Conservation (phyloP, 1,140 invertebrate genomes). For the Cotesia vestalis region DNA sequence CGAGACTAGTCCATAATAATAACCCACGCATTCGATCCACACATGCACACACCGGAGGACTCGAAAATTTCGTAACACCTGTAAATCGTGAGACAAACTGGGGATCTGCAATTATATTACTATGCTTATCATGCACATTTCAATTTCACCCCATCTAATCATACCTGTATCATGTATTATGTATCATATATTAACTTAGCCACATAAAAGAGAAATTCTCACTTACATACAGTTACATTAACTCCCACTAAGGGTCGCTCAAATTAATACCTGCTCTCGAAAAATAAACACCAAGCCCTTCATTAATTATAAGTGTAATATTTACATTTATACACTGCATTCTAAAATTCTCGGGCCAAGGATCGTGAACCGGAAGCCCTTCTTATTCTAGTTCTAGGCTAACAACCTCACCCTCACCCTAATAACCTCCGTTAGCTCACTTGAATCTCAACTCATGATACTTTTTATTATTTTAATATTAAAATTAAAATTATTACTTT, state of each 20-base stretch:
- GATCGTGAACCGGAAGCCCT: conserved; percentile 65
- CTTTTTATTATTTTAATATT: too few relatives aligned
- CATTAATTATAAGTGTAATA: neutral
- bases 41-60: neutral
- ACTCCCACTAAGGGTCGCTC: neutral
- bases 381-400: conserved; percentile 54
- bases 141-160: too few relatives aligned
- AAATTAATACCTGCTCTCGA: too few relatives aligned
- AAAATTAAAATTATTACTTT: too few relatives aligned
- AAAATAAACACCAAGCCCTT: neutral
- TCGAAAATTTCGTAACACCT: conserved; percentile 14
- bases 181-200: neutral
- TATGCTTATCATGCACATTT: too few relatives aligned
- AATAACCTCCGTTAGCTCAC: conserved; percentile 50
- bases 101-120: neutral
- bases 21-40: neutral
- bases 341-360: conserved; percentile 65
- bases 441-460: conserved; percentile 5
- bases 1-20: neutral
- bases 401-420: conserved; percentile 64
- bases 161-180: too few relatives aligned
- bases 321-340: conserved; percentile 51
- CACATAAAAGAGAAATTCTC: neutral
- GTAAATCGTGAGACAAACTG: conserved; percentile 5
- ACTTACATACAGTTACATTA: neutral